Base-by-base conservation (phyloP, 2,888 invertebrate species). In the Melanchra persicariae region DNA sequence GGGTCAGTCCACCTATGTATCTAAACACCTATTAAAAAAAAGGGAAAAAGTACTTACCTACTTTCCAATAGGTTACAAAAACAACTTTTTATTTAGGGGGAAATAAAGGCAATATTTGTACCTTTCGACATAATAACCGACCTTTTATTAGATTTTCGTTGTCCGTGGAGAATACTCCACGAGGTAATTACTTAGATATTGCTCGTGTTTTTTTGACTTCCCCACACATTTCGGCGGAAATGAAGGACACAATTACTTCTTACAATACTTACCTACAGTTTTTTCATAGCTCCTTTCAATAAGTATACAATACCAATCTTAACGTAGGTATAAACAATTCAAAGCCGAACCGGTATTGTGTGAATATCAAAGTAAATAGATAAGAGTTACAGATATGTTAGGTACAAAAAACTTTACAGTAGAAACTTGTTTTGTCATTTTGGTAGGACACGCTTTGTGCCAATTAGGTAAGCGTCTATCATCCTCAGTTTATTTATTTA, bases 201-300 rank as follows among this genome's bases (percentile, higher is more conserved):
- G 65, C 70, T 52, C 19, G 45, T 61, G 65, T 70, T 73, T 76
- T n/a, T 82, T 70, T 76, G 34, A 61, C 51, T 66, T 52, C 34
- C 26, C 60, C 58, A 71, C 22, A 55, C 26, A 54, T 70, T 65
- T 59, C 34, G n/a, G 37, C 64, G 45, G 43, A 67, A 78, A 67
- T 47, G 54, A 62, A 54, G 2, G 22, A 37, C 66, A 59, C 79
- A 74, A 85, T 84, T 81, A 78, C 62, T 73, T 79, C 62, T 72
- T 66, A 68, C 37, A 63, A 66, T 72, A 77, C n/a, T n/a, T n/a
- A n/a, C n/a, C n/a, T n/a, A n/a, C 66, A 79, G 79, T 76, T 2
- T 81, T 70, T 77, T 70, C 54, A 64, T 69, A 67, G 49, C 45
- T 26, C 43, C 12, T 68, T 64, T 37, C 22, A 62, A n/a, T 59